Conservation (phyloP, 2,797 vertebrate species). For the Tangara arthus region DNA sequence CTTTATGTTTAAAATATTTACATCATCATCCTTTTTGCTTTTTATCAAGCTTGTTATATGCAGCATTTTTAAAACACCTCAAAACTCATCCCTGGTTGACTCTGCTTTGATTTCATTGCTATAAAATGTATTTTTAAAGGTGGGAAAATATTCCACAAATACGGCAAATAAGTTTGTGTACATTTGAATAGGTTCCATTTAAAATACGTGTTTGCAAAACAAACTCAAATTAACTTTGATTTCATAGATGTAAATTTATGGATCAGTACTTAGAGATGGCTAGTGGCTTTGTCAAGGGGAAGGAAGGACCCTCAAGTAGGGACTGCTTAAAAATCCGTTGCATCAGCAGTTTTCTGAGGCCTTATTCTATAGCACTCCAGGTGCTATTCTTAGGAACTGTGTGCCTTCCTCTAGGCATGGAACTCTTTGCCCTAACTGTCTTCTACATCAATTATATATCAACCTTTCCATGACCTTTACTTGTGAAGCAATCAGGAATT, state of each 20-base stretch:
- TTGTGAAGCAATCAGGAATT: not conserved
- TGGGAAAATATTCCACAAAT: not conserved
- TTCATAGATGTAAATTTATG: not conserved
- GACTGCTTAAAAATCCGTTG: not conserved
- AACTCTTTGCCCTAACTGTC: not conserved
- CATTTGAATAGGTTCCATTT: not conserved
- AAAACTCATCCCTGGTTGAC: not conserved
- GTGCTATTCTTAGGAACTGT: not conserved
- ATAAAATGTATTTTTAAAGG: not conserved
- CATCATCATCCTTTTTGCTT: not conserved
- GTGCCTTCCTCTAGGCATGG: not conserved
- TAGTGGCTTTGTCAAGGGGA: not conserved
- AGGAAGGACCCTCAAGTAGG: not conserved
- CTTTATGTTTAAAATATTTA: not conserved
- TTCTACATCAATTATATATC: not conserved
- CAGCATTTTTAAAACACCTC: not conserved
- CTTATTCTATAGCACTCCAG: not conserved
- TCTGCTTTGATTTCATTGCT: not conserved
- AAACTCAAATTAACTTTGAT: not conserved
- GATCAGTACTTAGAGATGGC: not conserved
- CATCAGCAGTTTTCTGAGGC: not conserved
- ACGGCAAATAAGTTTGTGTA: accelerated
- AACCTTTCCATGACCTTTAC: not conserved
- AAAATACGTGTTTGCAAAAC: not conserved
- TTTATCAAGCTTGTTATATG: not conserved